A percentile compares a stretch with the other conserved stretches of the same genome.
phyloP scores from a whole-genome alignment of 2,888 invertebrate genomes.

The Dryocosmus kuriphilus region DNA sequence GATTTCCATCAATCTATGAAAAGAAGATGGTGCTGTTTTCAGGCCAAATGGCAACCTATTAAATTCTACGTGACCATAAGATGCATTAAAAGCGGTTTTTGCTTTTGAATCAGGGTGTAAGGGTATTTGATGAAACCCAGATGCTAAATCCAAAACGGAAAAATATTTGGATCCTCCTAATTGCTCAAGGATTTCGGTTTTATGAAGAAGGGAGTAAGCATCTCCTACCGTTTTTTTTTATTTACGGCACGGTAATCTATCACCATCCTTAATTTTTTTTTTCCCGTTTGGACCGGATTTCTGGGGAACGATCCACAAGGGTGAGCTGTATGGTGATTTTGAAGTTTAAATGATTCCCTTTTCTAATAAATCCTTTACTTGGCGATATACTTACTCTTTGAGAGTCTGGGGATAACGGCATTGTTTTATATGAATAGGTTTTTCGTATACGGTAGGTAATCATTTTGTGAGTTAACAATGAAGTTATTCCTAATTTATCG shows the following conservation, averaged over 20 bases:
- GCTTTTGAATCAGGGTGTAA: neutral
- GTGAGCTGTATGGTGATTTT: slow-evolving; percentile 9
- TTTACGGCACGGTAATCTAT: slow-evolving; percentile 26
- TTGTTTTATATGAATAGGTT: too few relatives aligned
- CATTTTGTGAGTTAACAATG: too few relatives aligned
- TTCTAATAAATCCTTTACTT: too few relatives aligned
- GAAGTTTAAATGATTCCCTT: neutral
- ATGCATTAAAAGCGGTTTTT: neutral
- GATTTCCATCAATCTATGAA: neutral
- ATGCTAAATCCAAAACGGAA: too few relatives aligned
- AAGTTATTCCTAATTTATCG: too few relatives aligned
- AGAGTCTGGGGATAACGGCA: neutral
- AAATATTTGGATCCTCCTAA: too few relatives aligned
- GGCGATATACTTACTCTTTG: neutral
- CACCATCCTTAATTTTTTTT: neutral
- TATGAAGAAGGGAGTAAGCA: slow-evolving; percentile 15
- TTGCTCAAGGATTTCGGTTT: slow-evolving; percentile 13
- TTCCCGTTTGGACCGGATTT: neutral
- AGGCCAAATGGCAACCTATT: slow-evolving; percentile 1
- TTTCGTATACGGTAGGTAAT: too few relatives aligned
- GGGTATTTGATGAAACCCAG: too few relatives aligned
- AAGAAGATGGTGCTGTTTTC: neutral
- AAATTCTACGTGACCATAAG: neutral
- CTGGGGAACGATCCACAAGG: too few relatives aligned
- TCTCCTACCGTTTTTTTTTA: slow-evolving; percentile 25